Evolutionary conservation across 2,888 invertebrate species (phyloP), one percentile per base, ranked within the genome.

Genomic region (Lucinisca nassula): DNA sequence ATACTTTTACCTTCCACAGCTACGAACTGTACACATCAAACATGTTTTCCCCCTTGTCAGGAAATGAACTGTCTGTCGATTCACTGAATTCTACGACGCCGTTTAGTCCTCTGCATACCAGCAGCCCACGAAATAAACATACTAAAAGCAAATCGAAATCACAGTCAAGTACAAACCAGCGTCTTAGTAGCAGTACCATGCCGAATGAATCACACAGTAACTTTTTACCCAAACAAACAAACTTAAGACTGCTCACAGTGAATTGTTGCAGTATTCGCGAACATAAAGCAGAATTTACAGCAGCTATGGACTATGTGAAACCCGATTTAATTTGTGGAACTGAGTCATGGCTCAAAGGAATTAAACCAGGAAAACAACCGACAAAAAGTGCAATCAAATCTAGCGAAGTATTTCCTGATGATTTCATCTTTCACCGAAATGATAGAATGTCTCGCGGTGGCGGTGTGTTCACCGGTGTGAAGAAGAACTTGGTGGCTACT

Each of bases 241-340:
- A 87, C 77, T 49, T 87, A 14, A 27, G 87, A 10, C 76, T 87
- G 8, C 37, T 86, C 61, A 84, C 67, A 17, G 27, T 82, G 12
- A 85, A 90, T 55, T 88, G 85, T 40, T 0, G 74, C 35, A 90
- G 76, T 40, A 51, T 87, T 6, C 58, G 85, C 38, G n/a, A 27
- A 8, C 79, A 80, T 21, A 82, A 58, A 30, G 37, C 79, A 17
- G 82, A 86, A 76, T 76, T 76, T 38, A 51, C 17, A 3, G 21
- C 51, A 76, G 55, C 49, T 17, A 10, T 76, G 2, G 30, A 51
- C 45, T 76, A 76, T n/a, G 51, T 76, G 27, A 76, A 32, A 76
- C 49, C 55, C 1, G 55, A 49, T 32, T n/a, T 76, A 12, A 67
- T 87, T 0, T 84, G 37, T 73, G 84, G 75, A 10, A 87, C 85